These are phyloP conservation scores for Pseudomyrmex pallidus DNA, from an alignment of 1,140 invertebrate genomes.

Conservation along the genomic window DNA sequence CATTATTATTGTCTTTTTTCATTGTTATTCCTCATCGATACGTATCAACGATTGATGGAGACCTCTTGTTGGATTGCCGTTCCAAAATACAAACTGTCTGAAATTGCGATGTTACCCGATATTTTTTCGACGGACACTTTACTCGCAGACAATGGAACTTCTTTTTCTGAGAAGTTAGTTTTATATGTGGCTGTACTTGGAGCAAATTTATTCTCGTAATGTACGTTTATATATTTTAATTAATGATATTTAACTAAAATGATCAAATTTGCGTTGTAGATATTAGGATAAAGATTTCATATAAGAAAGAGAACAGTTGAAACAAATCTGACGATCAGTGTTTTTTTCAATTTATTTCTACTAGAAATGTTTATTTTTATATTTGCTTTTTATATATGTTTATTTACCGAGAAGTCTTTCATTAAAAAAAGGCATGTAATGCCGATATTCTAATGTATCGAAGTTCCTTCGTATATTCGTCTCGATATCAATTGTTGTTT, in stretches of 20 bases:
- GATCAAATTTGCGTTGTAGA: not conserved
- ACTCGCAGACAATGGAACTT: not conserved
- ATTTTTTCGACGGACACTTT: not conserved
- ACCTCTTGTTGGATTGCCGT: constrained; percentile 29
- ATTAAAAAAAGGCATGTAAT: too few species aligned
- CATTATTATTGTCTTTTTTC: constrained; percentile 58
- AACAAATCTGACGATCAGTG: not conserved
- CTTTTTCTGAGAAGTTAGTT: not conserved
- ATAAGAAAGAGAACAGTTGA: not conserved
- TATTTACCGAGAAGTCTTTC: not conserved
- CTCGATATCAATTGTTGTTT: too few species aligned
- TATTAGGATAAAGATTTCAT: constrained; percentile 7
- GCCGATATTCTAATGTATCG: too few species aligned
- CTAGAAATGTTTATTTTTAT: constrained; percentile 3
- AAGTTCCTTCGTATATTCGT: too few species aligned
- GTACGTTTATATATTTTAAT: too few species aligned
- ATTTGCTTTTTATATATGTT: not conserved
- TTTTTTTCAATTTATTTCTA: not conserved
- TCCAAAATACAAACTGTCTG: constrained; percentile 31
- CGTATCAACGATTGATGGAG: constrained; percentile 39
- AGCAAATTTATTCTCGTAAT: too few species aligned
- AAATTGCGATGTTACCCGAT: constrained; percentile 42
- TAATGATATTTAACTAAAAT: not conserved
- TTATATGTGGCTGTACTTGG: not conserved
- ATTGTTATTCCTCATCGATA: constrained; percentile 58